These are phyloP conservation scores for Tinamus major DNA, from an alignment of 2,797 vertebrate genomes.

Conservation along the genomic window DNA sequence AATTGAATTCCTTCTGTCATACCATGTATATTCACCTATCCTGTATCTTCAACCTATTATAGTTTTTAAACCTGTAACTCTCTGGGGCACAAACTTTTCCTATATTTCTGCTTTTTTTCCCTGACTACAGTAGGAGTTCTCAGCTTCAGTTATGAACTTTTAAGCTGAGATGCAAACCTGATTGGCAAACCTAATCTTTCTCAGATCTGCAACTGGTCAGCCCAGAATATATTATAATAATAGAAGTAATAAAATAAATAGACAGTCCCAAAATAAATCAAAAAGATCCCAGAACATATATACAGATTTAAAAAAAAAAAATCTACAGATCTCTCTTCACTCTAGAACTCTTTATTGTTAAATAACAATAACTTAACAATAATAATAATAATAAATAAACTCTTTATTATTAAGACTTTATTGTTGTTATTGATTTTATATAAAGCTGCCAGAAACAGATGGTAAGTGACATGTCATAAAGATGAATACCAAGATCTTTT, in stretches of 20 bases:
- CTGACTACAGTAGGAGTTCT: not conserved
- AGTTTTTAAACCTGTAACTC: not conserved
- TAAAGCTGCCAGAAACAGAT: not conserved
- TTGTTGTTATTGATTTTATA: not conserved
- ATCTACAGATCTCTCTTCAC: not conserved
- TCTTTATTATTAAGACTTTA: no score
- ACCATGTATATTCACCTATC: not conserved
- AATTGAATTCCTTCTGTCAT: not conserved
- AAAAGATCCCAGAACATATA: not conserved
- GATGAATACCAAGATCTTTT: not conserved
- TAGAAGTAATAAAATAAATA: not conserved
- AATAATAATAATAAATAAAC: no score
- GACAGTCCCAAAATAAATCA: not conserved
- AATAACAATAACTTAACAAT: no score
- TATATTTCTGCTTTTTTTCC: not conserved
- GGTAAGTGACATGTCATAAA: not conserved
- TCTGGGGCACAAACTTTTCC: not conserved
- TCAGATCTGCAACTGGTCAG: not conserved
- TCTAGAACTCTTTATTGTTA: no score
- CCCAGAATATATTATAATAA: not conserved
- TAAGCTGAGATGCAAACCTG: not conserved
- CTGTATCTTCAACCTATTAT: not conserved
- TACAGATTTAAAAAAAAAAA: not conserved
- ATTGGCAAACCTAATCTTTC: not conserved
- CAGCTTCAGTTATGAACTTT: not conserved